Evolutionary conservation across 53 echinoderm and acorn worm genomes (phyloP), one percentile per base, ranked within the genome.

Genomic region (Apostichopus leukothele): DNA sequence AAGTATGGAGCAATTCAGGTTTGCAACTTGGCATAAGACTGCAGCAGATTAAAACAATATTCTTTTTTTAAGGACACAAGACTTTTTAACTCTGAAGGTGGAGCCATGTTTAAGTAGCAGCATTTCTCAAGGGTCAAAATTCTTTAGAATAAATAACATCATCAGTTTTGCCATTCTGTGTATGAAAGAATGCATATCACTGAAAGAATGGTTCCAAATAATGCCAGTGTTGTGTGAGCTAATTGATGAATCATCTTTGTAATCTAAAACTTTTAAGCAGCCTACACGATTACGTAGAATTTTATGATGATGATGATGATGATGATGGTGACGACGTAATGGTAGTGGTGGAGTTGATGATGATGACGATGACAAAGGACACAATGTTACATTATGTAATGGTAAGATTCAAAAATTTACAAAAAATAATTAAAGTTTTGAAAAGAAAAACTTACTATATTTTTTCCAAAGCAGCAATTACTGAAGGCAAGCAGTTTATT

Each of bases 401-500:
- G 14, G 3, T 63, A 63, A 13, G 63, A 63, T 16, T 13, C 13
- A 13, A 63, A 7, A 63, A 16, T 63, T 63, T 4, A 6, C 63
- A 63, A 3, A 57, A 4, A 9, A 9, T 57, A 7, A 57, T 39
- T 1, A 1, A 0, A 39, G 39, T 3, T 39, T 27, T 39, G 39
- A 57, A 57, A 57, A 57, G 2, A 55, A 57, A 7, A 57, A 93
- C 93, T 91, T 19, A 71, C 71, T 71, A 79, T 78, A n/a, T 88
- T 78, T 88, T 94, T 91, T 4, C 93, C 92, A 60, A 94, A 91
- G 25, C 89, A 78, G 18, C 91, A 87, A 50, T 88, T 92, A 14
- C 90, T 89, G 74, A 94, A 94, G 16, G 90, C 68, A 22, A 92
- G 80, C 10, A 80, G 57, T 20, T 80, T 57, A 18, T 22, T 52